Percentiles rank a stretch among this genome's conserved stretches.
Evolutionary conservation across 2,888 invertebrate genomes (phyloP).

Genomic region (Julus scandinavius): DNA sequence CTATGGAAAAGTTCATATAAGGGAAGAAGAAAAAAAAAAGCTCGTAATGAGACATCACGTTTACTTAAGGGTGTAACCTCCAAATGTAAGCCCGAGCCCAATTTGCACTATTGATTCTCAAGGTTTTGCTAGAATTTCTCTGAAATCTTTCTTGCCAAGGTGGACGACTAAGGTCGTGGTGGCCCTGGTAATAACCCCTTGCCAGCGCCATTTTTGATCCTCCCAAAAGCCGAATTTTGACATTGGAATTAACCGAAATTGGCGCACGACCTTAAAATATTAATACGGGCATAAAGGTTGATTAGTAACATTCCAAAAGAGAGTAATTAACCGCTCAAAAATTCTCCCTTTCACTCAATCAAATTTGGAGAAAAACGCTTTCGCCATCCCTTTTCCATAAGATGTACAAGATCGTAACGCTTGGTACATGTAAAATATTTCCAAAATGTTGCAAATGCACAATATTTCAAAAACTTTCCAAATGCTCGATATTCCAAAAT

Average conservation of each 20-base stretch:
- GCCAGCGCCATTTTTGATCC: constrained; percentile 23
- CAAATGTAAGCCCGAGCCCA: background rate
- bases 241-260: background rate
- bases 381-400: no score
- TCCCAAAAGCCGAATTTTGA: background rate
- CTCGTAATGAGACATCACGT: background rate
- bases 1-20: background rate
- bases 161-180: background rate
- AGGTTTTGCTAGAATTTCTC: constrained; percentile 13
- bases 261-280: background rate
- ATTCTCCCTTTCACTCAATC: no score
- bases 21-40: background rate
- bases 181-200: constrained; percentile 39
- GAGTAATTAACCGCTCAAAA: no score
- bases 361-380: no score
- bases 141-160: background rate
- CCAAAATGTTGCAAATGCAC: no score
- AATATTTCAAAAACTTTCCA: no score
- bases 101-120: constrained; percentile 42
- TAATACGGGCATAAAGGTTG: background rate
- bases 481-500: no score
- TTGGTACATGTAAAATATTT: no score
- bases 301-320: no score
- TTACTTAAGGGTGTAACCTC: constrained; percentile 35
- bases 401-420: no score